phyloP scores from a whole-genome alignment of 2,113 vertebrate genomes.

The Rissa tridactyla region DNA sequence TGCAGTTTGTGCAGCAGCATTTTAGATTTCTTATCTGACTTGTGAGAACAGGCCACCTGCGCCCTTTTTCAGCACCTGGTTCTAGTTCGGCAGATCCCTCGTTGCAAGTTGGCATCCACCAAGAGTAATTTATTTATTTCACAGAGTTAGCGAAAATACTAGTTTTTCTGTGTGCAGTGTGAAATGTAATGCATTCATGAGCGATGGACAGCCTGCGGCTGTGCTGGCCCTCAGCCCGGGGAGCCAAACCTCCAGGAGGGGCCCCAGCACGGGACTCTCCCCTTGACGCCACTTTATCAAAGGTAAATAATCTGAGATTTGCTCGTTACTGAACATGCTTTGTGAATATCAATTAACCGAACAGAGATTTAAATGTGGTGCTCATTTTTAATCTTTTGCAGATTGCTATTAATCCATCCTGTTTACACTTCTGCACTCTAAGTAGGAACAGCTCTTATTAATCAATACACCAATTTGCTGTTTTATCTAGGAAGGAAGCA shows the following conservation, averaged over 20 bases:
- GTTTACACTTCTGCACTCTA: background rate
- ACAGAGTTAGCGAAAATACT: background rate
- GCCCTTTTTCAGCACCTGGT: background rate
- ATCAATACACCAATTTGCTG: background rate
- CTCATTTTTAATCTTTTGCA: slow-evolving; percentile 1
- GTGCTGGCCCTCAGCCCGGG: background rate
- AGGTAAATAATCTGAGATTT: background rate
- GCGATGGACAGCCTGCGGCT: background rate
- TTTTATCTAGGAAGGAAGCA: background rate
- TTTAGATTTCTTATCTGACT: background rate
- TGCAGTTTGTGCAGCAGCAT: background rate
- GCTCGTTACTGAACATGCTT: background rate
- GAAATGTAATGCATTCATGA: background rate
- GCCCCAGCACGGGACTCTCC: background rate
- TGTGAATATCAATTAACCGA: background rate
- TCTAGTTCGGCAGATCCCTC: background rate
- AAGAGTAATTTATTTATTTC: background rate
- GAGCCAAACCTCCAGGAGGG: background rate
- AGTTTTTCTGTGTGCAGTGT: background rate
- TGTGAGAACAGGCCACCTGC: background rate
- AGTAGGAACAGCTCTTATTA: background rate
- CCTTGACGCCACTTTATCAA: background rate
- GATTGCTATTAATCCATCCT: background rate
- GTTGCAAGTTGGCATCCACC: background rate
- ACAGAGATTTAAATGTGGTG: background rate